A percentile compares a stretch with the other conserved stretches of the same genome.
Evolutionary conservation across 2,888 invertebrate genomes (phyloP).

Genomic region (Drosophila neonasuta): DNA sequence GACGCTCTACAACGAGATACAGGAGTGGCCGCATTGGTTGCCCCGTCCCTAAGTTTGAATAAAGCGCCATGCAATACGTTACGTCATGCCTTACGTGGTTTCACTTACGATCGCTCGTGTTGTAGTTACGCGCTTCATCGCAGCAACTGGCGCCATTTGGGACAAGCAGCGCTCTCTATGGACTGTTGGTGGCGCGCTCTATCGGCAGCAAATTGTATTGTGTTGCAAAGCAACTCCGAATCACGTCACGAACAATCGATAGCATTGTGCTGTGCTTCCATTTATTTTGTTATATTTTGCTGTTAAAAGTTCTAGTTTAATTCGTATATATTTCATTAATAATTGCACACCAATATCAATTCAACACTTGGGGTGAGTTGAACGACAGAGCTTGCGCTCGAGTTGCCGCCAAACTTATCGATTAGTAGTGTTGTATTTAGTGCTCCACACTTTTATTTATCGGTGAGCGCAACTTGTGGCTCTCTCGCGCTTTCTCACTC

Average conservation of each 20-base stretch:
- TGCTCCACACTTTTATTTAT: neutral
- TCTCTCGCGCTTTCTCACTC: conserved; percentile 2
- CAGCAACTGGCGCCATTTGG: neutral
- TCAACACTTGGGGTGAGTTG: no score
- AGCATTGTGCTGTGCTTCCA: neutral
- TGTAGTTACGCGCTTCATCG: neutral
- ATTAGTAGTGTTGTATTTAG: neutral
- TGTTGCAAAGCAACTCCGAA: neutral
- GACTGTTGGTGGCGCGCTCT: conserved; percentile 22
- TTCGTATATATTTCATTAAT: no score
- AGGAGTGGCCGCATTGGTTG: conserved; percentile 82
- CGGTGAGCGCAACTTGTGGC: conserved; percentile 22
- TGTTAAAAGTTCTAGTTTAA: neutral
- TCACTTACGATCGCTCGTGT: neutral
- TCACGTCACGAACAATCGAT: neutral
- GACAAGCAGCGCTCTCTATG: neutral
- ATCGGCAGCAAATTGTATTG: neutral
- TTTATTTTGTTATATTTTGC: neutral
- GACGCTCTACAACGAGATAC: conserved; percentile 82
- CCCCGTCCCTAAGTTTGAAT: conserved; percentile 56
- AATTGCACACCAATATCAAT: no score
- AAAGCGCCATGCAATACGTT: neutral
- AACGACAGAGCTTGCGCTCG: neutral
- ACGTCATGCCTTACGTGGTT: neutral
- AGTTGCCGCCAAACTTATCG: conserved; percentile 1